Conservation (phyloP, 1,140 invertebrate species). For the Bombus confusus region DNA sequence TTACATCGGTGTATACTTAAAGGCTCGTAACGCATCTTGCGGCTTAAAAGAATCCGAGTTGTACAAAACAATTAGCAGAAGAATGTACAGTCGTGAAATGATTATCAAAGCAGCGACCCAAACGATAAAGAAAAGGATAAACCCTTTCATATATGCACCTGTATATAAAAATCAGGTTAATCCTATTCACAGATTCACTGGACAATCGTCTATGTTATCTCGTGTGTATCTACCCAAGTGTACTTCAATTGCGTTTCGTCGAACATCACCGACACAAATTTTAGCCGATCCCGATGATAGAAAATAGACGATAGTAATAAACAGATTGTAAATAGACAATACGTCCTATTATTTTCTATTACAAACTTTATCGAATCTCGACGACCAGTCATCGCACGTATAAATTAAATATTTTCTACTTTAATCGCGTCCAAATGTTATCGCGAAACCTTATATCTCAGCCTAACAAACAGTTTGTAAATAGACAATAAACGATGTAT, state of each 20-base stretch:
- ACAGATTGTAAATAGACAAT: background rate
- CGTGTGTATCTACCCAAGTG: background rate
- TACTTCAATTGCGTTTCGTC: conserved; percentile 28
- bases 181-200: too few species aligned
- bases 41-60: conserved; percentile 57
- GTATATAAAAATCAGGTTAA: rapidly evolving
- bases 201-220: background rate
- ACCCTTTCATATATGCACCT: conserved; percentile 24
- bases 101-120: conserved; percentile 65
- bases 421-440: background rate
- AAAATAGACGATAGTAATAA: background rate
- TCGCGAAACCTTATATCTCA: background rate
- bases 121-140: conserved; percentile 36
- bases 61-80: conserved; percentile 76
- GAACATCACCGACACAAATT: conserved; percentile 55
- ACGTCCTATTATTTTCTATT: background rate
- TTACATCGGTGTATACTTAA: conserved; percentile 83
- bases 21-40: conserved; percentile 79
- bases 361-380: too few species aligned
- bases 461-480: background rate
- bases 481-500: background rate
- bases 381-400: too few species aligned
- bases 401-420: background rate
- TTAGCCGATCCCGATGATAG: background rate
- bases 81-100: conserved; percentile 77